A percentile compares a stretch with the other conserved stretches of the same genome.
Evolutionary conservation across 2,888 invertebrate genomes (phyloP).

Genomic region (Nomada ruficornis): DNA sequence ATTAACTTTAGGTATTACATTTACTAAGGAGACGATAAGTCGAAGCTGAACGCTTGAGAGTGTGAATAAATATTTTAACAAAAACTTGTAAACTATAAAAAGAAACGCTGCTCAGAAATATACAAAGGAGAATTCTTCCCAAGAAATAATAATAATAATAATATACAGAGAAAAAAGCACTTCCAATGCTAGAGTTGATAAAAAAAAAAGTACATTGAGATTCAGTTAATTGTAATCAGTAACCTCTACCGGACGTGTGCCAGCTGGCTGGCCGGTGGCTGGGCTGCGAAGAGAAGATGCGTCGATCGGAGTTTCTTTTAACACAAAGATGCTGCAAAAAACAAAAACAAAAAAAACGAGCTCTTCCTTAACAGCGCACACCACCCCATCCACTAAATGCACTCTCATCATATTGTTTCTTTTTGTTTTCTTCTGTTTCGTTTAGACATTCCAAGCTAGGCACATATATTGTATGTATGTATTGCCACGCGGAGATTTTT

Average conservation of each 20-base stretch:
- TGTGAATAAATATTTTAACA: constrained; percentile 83
- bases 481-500: constrained; percentile 71
- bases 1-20: constrained; percentile 82
- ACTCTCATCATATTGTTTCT: constrained; percentile 68
- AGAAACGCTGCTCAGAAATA: constrained; percentile 81
- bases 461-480: constrained; percentile 68
- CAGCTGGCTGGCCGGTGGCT: constrained; percentile 73
- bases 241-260: constrained; percentile 69
- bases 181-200: constrained; percentile 75
- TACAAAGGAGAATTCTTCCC: constrained; percentile 81
- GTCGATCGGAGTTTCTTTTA: constrained; percentile 33
- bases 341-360: constrained; percentile 38
- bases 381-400: constrained; percentile 70
- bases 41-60: constrained; percentile 80
- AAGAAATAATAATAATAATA: constrained; percentile 69
- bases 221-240: constrained; percentile 72
- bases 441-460: constrained; percentile 79
- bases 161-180: constrained; percentile 69
- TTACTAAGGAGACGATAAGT: constrained; percentile 80
- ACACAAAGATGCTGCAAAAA: constrained; percentile 37
- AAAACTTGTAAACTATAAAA: constrained; percentile 76
- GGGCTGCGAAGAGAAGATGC: constrained; percentile 63
- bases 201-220: constrained; percentile 63
- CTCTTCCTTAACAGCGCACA: constrained; percentile 68
- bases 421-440: constrained; percentile 70